Base-by-base conservation (phyloP, 2,797 vertebrate genomes). In the Distichodus sexfasciatus region DNA sequence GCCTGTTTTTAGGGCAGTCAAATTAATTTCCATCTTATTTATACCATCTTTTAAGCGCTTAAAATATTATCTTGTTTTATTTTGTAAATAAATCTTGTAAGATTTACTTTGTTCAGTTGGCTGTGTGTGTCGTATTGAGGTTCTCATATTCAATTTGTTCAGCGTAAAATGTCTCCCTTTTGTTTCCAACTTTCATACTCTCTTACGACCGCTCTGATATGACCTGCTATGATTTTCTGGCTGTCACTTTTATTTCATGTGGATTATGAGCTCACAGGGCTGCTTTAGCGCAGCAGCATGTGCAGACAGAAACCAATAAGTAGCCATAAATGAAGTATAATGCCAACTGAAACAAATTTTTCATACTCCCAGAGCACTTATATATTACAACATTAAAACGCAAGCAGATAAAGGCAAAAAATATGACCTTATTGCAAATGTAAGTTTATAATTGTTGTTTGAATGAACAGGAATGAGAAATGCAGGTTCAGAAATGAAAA, bases 141-240 rank as follows among this genome's bases (percentile, higher is more conserved):
- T 43, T 33, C n/a, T 17, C 29, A 35, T 47, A 33, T 33, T 36
- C n/a, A n/a, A n/a, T n/a, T n/a, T n/a, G n/a, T n/a, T n/a, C n/a
- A n/a, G n/a, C n/a, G n/a, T 35, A 33, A 31, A 54, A 50, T 15
- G 3, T 23, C 14, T 15, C 12, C 12, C 41, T 28, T 41, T 26
- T 24, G 12, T 54, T 28, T 28, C 40, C 21, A 44, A 15, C 35
- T n/a, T n/a, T n/a, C n/a, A n/a, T n/a, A n/a, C n/a, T n/a, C n/a
- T n/a, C n/a, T n/a, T n/a, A 47, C 66, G 75, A 61, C 71, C 77
- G 76, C 31, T 70, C 6, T 28, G 69, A 7, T 72, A 75, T 79
- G 58, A 66, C 59, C 23, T 66, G 46, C 44, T 61, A 7, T n/a
- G 28, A 6, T 47, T 1, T 2, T 23, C 28, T 72, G 60, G 53